Evolutionary conservation across 2,888 invertebrate species (phyloP), one percentile per base, ranked within the genome.

Genomic region (Cactoblastis cactorum): DNA sequence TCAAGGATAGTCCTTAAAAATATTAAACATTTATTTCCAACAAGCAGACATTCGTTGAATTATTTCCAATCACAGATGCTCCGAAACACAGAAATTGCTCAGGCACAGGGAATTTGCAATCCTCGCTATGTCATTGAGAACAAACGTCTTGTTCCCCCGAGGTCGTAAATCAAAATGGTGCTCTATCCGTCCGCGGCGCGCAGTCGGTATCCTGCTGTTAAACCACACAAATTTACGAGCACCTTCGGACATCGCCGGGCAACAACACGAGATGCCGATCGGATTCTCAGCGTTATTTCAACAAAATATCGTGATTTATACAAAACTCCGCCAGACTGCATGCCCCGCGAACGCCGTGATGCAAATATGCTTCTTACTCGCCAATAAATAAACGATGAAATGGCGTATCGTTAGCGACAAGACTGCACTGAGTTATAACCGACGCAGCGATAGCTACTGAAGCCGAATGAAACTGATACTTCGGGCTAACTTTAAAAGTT

Each of bases 281-380:
- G 78, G 73, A 78, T 75, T 77, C 76, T 70, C 70, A 72, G 75
- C 78, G 81, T 84, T 84, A 85, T 86, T 87, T 83, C 82, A 81
- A 85, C 86, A 85, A 88, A 87, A 88, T 85, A 82, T 79, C 76
- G 77, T 86, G 86, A 86, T 85, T 87, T 85, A 87, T 86, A 74
- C 74, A 76, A 77, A 80, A 79, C 65, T 67, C 62, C 53, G 53
- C 32, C 50, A 41, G 57, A 47, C 53, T 51, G 56, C 54, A 55
- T 51, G 49, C 39, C 15, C 49, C 6, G 55, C 11, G 41, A 14
- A 28, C 58, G 60, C 63, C 62, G 66, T 65, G 56, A 60, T 57
- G 63, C 65, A 65, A 66, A 68, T 67, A 66, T 63, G 62, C 58
- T 50, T 57, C 62, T 59, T 58, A 63, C 55, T 54, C 53, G 52